Base-by-base conservation (phyloP, 1,140 invertebrate genomes). In the Dufourea novaeangliae region DNA sequence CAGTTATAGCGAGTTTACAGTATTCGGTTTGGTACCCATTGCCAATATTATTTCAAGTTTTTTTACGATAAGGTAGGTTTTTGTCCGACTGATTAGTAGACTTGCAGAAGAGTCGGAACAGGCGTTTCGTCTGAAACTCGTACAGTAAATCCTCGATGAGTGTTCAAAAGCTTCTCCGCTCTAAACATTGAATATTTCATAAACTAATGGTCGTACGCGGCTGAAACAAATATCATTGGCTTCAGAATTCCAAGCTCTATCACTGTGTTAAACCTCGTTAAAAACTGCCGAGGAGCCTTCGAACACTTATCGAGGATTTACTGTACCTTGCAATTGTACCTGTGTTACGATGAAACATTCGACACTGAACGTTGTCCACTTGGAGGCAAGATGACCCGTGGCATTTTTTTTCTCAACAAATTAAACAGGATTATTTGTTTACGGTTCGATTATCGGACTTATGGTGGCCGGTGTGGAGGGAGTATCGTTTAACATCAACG, bases 401-500 rank as follows among this genome's bases (percentile, higher is more conserved):
- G n/a, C n/a, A n/a, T n/a, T n/a, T n/a, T n/a, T n/a, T n/a, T 80
- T 63, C 12, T 27, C 1, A 1, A 1, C 1, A 0, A n/a, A 14
- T 2, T 44, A 10, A 44, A n/a, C 39, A 14, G 0, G 20, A 6
- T 29, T 70, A 50, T 44, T 20, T 20, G 12, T 66, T 61, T 80
- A 81, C 5, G 79, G 20, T 12, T 81, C 79, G 10, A 73, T 68
- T 34, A 78, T 73, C 34, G 79, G 67, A 25, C 63, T 80, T 70
- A 85, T 85, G 7, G 76, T 77, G 20, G 68, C 59, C 0, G 79
- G 76, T 29, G 78, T 54, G 12, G 52, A 44, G 11, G 72, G 83
- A 0, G 68, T 72, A 2, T 89, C 84, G 50, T 66, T 82, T 4
- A 80, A 34, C 56, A 86, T 82, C 22, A 90, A 54, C 8, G 88